These are phyloP conservation scores for Euwallacea similis DNA, from an alignment of 1,140 invertebrate genomes.

Conservation along the genomic window DNA sequence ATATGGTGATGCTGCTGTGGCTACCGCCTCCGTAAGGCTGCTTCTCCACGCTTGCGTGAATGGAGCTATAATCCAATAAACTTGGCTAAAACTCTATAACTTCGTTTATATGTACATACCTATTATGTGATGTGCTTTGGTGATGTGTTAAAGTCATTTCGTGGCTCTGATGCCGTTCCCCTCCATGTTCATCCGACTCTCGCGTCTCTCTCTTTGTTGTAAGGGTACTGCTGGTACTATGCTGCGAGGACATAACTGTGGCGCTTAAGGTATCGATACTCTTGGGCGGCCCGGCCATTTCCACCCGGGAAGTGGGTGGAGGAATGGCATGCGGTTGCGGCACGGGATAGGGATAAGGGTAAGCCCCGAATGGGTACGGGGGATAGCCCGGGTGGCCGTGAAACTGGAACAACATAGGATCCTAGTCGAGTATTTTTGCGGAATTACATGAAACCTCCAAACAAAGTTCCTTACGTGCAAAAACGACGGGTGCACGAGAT, in stretches of 20 bases:
- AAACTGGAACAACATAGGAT: constrained; percentile 21
- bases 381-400: constrained; percentile 52
- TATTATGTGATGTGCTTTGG: constrained; percentile 65
- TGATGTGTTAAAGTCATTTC: constrained; percentile 65
- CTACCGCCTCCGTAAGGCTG: constrained; percentile 60
- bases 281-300: constrained; percentile 49
- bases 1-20: constrained; percentile 63
- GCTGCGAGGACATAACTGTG: constrained; percentile 69
- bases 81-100: not conserved
- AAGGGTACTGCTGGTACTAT: constrained; percentile 62
- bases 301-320: constrained; percentile 60
- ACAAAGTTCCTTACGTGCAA: constrained; percentile 36
- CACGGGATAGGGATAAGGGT: constrained; percentile 71
- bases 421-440: not conserved
- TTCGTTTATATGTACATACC: constrained; percentile 36
- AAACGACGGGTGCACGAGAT: constrained; percentile 66
- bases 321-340: constrained; percentile 73
- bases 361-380: constrained; percentile 56
- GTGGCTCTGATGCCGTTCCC: constrained; percentile 60
- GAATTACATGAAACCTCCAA: not conserved
- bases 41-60: constrained; percentile 64
- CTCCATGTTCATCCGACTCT: constrained; percentile 53
- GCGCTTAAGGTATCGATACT: constrained; percentile 64
- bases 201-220: constrained; percentile 62
- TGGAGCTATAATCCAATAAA: constrained; percentile 48